Conservation (phyloP, 1,140 invertebrate species). For the Thaumetopoea pityocampa region DNA sequence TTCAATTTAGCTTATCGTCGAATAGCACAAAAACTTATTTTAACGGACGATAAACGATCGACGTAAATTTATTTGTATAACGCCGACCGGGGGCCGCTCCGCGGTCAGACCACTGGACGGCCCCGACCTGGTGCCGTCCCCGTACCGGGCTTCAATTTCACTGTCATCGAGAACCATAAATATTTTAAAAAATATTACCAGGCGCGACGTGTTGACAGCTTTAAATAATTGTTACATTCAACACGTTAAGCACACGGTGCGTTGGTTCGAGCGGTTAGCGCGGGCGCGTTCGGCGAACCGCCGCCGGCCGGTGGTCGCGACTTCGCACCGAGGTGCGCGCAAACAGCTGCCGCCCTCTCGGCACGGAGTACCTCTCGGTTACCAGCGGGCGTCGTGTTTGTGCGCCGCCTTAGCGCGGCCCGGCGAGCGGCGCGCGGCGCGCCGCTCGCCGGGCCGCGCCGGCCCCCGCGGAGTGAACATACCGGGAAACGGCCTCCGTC, state of each 20-base stretch:
- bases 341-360: conserved; percentile 68
- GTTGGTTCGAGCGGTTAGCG: conserved; percentile 36
- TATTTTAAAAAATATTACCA: conserved; percentile 9
- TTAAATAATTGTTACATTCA: conserved; percentile 35
- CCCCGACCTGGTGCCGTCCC: too few relatives aligned
- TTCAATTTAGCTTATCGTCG: too few relatives aligned
- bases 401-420: conserved; percentile 39
- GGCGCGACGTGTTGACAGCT: conserved; percentile 24
- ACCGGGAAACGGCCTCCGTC: conserved; percentile 19
- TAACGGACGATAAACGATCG: too few relatives aligned
- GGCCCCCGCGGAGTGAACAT: conserved; percentile 16
- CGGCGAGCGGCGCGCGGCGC: conserved; percentile 23
- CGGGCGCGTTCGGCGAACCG: conserved; percentile 56
- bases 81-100: too few relatives aligned
- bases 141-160: too few relatives aligned
- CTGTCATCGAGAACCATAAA: too few relatives aligned
- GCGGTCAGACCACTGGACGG: too few relatives aligned
- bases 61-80: too few relatives aligned
- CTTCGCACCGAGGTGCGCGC: conserved; percentile 61
- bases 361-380: too few relatives aligned
- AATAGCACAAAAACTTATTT: too few relatives aligned
- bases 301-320: conserved; percentile 62
- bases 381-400: conserved; percentile 60
- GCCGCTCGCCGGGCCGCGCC: conserved; percentile 26
- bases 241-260: conserved; percentile 31